phyloP scores from a whole-genome alignment of 2,888 invertebrate species.

The Pterostichus madidus region DNA sequence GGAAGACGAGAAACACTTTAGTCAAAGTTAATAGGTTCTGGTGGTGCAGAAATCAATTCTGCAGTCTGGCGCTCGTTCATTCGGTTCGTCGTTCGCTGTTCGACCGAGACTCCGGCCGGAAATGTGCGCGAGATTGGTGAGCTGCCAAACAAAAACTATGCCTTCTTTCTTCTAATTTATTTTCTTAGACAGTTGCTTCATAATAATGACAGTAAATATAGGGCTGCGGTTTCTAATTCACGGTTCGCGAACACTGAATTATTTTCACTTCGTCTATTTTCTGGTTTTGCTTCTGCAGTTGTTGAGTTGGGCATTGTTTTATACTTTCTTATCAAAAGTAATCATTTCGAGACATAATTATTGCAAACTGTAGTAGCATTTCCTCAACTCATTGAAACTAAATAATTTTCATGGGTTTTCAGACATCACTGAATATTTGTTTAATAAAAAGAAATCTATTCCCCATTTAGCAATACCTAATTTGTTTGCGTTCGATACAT shows the following conservation, averaged over 20 bases:
- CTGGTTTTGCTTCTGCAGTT: too few species aligned
- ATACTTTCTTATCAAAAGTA: too few species aligned
- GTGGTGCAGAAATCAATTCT: slow-evolving; percentile 74
- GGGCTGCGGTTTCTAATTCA: slow-evolving; percentile 46
- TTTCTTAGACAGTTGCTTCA: slow-evolving; percentile 43
- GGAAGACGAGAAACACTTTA: slow-evolving; percentile 74
- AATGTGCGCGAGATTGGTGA: slow-evolving; percentile 38
- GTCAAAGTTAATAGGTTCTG: slow-evolving; percentile 72
- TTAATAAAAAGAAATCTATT: too few species aligned
- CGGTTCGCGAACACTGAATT: slow-evolving; percentile 28
- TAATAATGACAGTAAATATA: slow-evolving; percentile 34
- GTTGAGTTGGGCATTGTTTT: too few species aligned
- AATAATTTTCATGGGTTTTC: too few species aligned
- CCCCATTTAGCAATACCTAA: too few species aligned
- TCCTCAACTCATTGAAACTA: too few species aligned
- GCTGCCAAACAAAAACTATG: slow-evolving; percentile 51
- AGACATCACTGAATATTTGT: too few species aligned
- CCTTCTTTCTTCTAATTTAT: slow-evolving; percentile 46
- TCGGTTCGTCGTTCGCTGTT: slow-evolving; percentile 66
- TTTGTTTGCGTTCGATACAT: too few species aligned
- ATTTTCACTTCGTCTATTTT: background rate
- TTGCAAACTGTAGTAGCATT: too few species aligned
- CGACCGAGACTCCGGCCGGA: slow-evolving; percentile 48
- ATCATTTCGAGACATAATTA: too few species aligned
- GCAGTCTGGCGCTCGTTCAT: slow-evolving; percentile 71